Base-by-base conservation (phyloP, 2,888 invertebrate species). In the Alviniconcha strummeri region DNA sequence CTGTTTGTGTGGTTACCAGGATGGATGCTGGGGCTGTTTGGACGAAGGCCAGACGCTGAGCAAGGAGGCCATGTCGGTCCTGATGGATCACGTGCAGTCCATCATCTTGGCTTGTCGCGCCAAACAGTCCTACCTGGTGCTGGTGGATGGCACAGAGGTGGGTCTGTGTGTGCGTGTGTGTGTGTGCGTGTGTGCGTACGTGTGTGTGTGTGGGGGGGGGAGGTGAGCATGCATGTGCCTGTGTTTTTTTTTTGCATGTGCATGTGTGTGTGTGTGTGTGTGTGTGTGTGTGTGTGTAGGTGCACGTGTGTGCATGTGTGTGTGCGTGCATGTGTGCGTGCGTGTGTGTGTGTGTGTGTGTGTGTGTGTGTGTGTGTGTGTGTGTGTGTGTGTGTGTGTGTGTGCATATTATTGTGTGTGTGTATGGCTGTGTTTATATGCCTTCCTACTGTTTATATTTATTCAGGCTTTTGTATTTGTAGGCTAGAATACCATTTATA, bases 11-110 rank as follows among this genome's bases (percentile, higher is more conserved):
- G 57, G 52, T 60, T 17, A 86, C 9, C 86, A 93, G 92, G 93
- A 94, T 89, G 94, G 94, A 7, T 93, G 93, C 85, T 94, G 94
- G 94, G 92, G 92, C 11, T 92, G 92, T 85, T 92, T 93, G 88
- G 93, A 94, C 89, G 93, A 93, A 78, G 88, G 91, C 9, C 92
- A 94, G 85, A 88, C 86, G 80, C 86, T 93, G 76, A 87, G 85
- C 55, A 84, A 84, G 17, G 88, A 91, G 64, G 91, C 90, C 8
- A 86, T 93, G 87, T 90, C 93, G 7, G 90, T 93, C 9, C 87
- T 93, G 83, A 84, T 93, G 83, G 91, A 93, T 83, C 90, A 91
- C 82, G 88, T 91, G 9, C 91, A 91, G 82, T 87, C 91, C 57
- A 90, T 94, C 4, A 88, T 90, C 36, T 87, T 85, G 54, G 92